phyloP scores from a whole-genome alignment of 2,113 vertebrate genomes.

The Anarrhichthys ocellatus region DNA sequence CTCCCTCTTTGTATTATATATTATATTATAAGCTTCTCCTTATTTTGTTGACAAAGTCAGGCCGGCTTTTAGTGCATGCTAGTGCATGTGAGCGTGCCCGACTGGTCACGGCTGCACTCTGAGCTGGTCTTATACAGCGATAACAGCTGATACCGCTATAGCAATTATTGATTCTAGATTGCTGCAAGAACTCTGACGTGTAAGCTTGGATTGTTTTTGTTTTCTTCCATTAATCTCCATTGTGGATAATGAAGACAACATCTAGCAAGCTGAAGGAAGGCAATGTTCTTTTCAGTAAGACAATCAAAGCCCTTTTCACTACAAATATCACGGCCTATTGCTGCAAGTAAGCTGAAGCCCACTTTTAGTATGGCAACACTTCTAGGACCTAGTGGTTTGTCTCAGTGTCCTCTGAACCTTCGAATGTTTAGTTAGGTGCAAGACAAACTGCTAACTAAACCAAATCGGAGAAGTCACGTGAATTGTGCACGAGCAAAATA shows the following conservation, averaged over 20 bases:
- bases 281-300: not conserved
- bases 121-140: too few relatives aligned
- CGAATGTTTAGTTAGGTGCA: not conserved
- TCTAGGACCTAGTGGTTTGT: too few relatives aligned
- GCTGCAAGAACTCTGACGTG: not conserved
- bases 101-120: too few relatives aligned
- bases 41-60: not conserved
- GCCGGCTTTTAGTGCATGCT: not conserved
- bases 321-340: not conserved
- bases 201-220: too few relatives aligned
- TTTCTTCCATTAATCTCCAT: not conserved
- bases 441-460: conserved; percentile 17
- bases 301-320: not conserved
- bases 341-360: not conserved
- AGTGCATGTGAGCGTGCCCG: not conserved
- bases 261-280: not conserved
- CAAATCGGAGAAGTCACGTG: not conserved
- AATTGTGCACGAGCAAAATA: conserved; percentile 43
- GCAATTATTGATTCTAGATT: not conserved
- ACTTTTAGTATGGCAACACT: not conserved
- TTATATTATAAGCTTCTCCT: not conserved
- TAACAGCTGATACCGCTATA: too few relatives aligned
- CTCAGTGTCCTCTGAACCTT: conserved; percentile 7
- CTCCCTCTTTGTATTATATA: too few relatives aligned
- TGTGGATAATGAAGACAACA: not conserved